These are phyloP conservation scores for Tokudaia tokunoshimensis DNA, from an alignment of 2,797 vertebrate species.

Conservation along the genomic window DNA sequence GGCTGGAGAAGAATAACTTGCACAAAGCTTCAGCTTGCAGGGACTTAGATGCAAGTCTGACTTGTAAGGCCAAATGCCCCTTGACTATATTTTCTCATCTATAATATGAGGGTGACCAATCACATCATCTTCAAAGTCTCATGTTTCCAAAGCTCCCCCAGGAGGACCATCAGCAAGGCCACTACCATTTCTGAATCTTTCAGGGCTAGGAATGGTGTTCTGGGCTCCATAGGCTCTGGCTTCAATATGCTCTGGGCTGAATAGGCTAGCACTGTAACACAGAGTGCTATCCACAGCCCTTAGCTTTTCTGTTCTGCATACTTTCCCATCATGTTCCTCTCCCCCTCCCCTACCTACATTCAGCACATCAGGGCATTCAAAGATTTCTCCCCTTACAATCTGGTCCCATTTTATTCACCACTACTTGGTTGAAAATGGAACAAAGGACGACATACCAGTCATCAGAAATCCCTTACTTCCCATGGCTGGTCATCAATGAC, in stretches of 20 bases:
- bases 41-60: not conserved
- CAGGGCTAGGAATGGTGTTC: not conserved
- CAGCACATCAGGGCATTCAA: not conserved
- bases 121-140: not conserved
- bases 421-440: not conserved
- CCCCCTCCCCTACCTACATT: not conserved
- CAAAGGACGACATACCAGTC: not conserved
- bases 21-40: not conserved
- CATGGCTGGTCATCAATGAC: not conserved
- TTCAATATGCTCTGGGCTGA: not conserved
- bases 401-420: not conserved
- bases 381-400: not conserved
- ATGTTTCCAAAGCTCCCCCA: not conserved
- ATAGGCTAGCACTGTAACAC: not conserved
- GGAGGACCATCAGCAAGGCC: not conserved
- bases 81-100: not conserved
- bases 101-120: not conserved
- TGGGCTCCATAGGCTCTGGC: not conserved
- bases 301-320: not conserved
- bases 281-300: not conserved
- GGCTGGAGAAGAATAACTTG: not conserved
- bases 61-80: not conserved
- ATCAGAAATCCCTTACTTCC: slow-evolving; percentile 22
- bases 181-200: not conserved
- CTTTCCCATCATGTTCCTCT: not conserved